phyloP scores from a whole-genome alignment of 2,797 vertebrate species.

The Amniataba percoides region DNA sequence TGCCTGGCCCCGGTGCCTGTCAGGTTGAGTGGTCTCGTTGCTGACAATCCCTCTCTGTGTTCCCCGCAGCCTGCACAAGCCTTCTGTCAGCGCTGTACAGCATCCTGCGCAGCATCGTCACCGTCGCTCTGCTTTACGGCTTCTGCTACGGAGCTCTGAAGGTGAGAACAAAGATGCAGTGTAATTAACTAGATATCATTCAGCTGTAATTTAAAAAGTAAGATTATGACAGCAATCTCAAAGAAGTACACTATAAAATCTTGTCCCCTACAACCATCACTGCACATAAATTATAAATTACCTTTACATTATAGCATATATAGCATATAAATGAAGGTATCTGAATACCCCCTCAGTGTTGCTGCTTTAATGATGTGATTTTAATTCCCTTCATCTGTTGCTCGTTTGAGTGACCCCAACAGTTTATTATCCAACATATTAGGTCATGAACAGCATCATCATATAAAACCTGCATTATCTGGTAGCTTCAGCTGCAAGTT shows the following conservation, averaged over 20 bases:
- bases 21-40: slow-evolving; percentile 33
- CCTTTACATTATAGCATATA: not conserved
- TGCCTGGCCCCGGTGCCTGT: slow-evolving; percentile 32
- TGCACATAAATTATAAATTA: not conserved
- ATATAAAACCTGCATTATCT: not conserved
- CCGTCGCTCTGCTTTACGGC: slow-evolving; percentile 96
- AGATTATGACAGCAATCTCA: not conserved
- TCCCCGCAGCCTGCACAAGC: slow-evolving; percentile 92
- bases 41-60: slow-evolving; percentile 57
- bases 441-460: not conserved
- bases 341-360: not conserved
- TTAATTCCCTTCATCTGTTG: not conserved
- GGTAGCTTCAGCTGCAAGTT: not conserved
- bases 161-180: slow-evolving; percentile 82
- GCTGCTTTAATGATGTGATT: not conserved
- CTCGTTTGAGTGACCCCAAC: not conserved
- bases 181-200: not conserved
- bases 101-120: slow-evolving; percentile 93
- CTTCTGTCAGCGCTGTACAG: slow-evolving; percentile 96
- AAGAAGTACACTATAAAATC: not conserved
- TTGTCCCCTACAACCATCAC: not conserved
- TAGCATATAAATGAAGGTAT: not conserved
- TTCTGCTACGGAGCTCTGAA: slow-evolving; percentile 97
- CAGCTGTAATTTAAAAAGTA: not conserved
- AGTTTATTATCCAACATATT: not conserved